Percentiles rank a stretch among this genome's conserved stretches.
Conservation (phyloP, 2,888 invertebrate species). For the Patella caerulea region DNA sequence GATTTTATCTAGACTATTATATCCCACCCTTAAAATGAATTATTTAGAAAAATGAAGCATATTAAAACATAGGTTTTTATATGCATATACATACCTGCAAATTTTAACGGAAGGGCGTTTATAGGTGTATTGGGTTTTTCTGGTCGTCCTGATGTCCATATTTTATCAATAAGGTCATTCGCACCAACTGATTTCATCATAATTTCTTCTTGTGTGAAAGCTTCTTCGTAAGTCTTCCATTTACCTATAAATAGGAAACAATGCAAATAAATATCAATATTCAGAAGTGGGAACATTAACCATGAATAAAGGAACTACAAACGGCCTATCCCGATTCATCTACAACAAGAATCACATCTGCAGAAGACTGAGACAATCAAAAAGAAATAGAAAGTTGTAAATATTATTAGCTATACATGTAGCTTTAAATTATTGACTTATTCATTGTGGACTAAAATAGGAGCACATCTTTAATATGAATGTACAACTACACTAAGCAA, state of each 20-base stretch:
- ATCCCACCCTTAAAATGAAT: too few species aligned
- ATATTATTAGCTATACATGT: too few species aligned
- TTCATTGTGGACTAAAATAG: too few species aligned
- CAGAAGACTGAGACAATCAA: not conserved
- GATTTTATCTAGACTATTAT: too few species aligned
- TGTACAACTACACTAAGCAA: too few species aligned
- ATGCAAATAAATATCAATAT: not conserved
- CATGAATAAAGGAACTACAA: not conserved
- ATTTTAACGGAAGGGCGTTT: conserved; percentile 77
- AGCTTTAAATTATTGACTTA: too few species aligned
- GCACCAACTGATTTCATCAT: conserved; percentile 32
- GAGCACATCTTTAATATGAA: too few species aligned
- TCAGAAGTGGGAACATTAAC: too few species aligned
- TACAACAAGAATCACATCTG: not conserved
- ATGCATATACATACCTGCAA: conserved; percentile 73
- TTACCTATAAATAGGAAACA: conserved; percentile 17
- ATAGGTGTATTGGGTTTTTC: conserved; percentile 76
- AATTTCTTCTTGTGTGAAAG: conserved; percentile 22
- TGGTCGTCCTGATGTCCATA: conserved; percentile 79
- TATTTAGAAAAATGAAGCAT: not conserved
- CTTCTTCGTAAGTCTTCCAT: conserved; percentile 22
- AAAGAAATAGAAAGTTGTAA: not conserved
- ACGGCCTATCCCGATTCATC: conserved; percentile 10
- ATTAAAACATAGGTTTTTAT: too few species aligned
- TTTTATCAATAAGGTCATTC: conserved; percentile 78